Base-by-base conservation (phyloP, 2,113 vertebrate genomes). In the Zosterops hypoxanthus region DNA sequence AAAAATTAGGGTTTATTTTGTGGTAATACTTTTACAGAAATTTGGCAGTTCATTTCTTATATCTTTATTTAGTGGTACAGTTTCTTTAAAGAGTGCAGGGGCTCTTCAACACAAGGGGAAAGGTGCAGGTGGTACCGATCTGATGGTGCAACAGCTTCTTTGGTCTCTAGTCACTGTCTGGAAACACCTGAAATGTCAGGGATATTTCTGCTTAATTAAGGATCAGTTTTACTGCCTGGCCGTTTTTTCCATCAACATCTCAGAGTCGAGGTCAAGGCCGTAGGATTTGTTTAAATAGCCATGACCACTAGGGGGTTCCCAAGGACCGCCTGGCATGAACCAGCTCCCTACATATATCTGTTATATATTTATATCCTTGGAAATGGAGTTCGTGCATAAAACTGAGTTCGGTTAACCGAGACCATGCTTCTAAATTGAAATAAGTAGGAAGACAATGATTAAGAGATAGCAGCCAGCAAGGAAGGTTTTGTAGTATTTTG, bases 261-360 rank as follows among this genome's bases (percentile, higher is more conserved):
- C 31, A 22, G 39, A 13, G 33, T 15, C 9, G 44, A 77, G 56
- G 55, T 52, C 18, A 78, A 55, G 57, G 47, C 42, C 1, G 2
- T 21, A 25, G n/a, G 17, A 18, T 31, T 36, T 41, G 44, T 39
- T 41, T n/a, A 47, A 72, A 34, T 3, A 76, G 8, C 31, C 5
- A 4, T 0, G n/a, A n/a, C 81, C 95, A 82, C 83, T 85, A 94
- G 95, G 49, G 65, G 94, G 81, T 15, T 31, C 77, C n/a, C 68
- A 60, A 59, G 82, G 14, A 36, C 64, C 39, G 42, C 8, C 33
- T 6, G 31, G 50, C 23, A 16, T 13, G 18, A 59, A 5, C 19
- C 42, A 4, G 31, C 26, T 61, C 34, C n/a, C 18, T 12, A 1
- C 8, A 8, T 12, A 1, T 8, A 8, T 23, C 23, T 9, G 11